phyloP scores from a whole-genome alignment of 2,797 vertebrate genomes.

The Octomys mimax region DNA sequence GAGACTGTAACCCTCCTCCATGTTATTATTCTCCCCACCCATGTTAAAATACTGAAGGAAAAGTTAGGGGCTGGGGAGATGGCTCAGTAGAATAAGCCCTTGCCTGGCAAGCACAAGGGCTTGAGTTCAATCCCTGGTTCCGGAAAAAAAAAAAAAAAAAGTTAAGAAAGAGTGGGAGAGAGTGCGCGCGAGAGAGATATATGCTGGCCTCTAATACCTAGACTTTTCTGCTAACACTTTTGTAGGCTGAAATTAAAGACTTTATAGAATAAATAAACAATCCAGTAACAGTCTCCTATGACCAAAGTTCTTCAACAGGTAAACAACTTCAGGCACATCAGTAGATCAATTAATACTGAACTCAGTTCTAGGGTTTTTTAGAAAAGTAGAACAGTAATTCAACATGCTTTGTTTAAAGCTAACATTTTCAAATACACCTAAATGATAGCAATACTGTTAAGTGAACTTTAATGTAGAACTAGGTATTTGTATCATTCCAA shows the following conservation, averaged over 20 bases:
- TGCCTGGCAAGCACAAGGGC: no score
- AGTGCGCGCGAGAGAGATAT: fast-evolving
- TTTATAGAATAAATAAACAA: constrained; percentile 38
- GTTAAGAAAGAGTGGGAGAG: background rate
- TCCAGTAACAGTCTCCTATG: background rate
- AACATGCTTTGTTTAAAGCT: background rate
- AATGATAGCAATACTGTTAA: background rate
- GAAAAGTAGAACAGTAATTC: constrained; percentile 8
- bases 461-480: background rate
- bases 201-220: background rate
- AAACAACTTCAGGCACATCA: background rate
- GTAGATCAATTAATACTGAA: constrained; percentile 2
- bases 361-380: constrained; percentile 2
- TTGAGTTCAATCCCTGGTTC: no score
- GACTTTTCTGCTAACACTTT: background rate
- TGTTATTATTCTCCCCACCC: background rate
- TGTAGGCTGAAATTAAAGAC: constrained; percentile 22
- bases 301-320: background rate
- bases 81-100: no score
- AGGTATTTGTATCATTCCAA: background rate
- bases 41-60: constrained; percentile 13
- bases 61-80: background rate
- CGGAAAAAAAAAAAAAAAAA: no score
- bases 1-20: background rate
- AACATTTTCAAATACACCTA: constrained; percentile 48